Percentiles rank a stretch among this genome's conserved stretches.
Conservation (phyloP, 2,888 invertebrate genomes). For the Emesis furor region DNA sequence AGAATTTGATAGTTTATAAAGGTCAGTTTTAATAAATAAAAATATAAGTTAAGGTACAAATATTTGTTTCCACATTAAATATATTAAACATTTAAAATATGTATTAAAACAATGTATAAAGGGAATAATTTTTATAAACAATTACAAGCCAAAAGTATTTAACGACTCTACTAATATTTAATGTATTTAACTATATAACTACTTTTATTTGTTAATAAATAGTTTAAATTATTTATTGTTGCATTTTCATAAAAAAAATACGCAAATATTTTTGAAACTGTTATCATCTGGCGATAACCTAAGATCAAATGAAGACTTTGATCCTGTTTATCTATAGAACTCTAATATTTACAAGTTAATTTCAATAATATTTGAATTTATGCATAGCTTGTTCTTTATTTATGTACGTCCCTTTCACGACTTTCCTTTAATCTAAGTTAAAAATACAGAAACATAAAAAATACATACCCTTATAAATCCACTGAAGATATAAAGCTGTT, state of each 20-base stretch:
- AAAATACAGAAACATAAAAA: constrained; percentile 86
- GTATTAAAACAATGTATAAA: too few relatives aligned
- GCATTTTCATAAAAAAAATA: neutral
- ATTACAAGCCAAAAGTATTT: too few relatives aligned
- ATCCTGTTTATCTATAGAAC: neutral
- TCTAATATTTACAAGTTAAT: neutral
- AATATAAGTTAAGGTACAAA: too few relatives aligned
- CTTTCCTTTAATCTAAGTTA: constrained; percentile 78
- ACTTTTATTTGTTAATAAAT: neutral
- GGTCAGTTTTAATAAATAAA: too few relatives aligned
- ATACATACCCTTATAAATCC: constrained; percentile 89
- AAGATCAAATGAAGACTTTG: constrained; percentile 64
- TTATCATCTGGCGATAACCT: constrained; percentile 87
- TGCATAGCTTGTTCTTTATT: neutral
- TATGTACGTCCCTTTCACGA: constrained; percentile 26
- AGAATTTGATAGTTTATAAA: too few relatives aligned
- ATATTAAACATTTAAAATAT: too few relatives aligned
- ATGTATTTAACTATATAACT: too few relatives aligned
- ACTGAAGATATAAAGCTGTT: constrained; percentile 86
- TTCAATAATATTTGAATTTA: neutral
- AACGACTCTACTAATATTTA: too few relatives aligned
- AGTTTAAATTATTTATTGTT: neutral
- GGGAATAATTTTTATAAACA: too few relatives aligned
- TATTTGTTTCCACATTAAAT: too few relatives aligned
- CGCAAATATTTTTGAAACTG: constrained; percentile 23